Conservation (phyloP, 2,797 vertebrate species). For the Coluber constrictor region DNA sequence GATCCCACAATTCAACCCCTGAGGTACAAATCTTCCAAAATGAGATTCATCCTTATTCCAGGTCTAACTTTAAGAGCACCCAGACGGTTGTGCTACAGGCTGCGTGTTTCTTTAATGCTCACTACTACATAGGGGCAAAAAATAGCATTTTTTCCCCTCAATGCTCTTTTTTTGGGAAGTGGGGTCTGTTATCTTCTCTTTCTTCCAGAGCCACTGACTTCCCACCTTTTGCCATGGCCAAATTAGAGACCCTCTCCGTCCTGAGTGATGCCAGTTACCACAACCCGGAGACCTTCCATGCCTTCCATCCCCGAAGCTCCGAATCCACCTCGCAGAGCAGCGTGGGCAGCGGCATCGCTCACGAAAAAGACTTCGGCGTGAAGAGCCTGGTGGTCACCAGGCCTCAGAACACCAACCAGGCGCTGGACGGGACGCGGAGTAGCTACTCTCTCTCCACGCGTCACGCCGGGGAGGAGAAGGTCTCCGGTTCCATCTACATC, state of each 20-base stretch:
- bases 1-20: background rate
- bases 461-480: slow-evolving; percentile 84
- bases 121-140: accelerated
- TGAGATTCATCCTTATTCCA: background rate
- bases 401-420: slow-evolving; percentile 81
- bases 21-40: too few relatives aligned
- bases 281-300: slow-evolving; percentile 65
- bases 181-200: background rate
- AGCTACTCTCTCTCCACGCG: slow-evolving; percentile 77
- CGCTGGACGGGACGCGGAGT: slow-evolving; percentile 58
- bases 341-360: slow-evolving; percentile 92
- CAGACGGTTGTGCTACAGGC: too few relatives aligned
- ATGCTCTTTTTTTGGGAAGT: background rate
- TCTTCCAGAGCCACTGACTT: slow-evolving; percentile 64
- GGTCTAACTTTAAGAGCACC: too few relatives aligned
- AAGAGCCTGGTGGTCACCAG: slow-evolving; percentile 95
- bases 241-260: slow-evolving; percentile 70
- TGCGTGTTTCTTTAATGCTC: background rate
- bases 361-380: slow-evolving; percentile 96
- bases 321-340: slow-evolving; percentile 65
- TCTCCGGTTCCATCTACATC: slow-evolving; percentile 80
- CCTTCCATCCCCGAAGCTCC: slow-evolving; percentile 60
- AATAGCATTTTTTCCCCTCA: background rate
- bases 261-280: slow-evolving; percentile 68
- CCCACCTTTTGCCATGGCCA: slow-evolving; percentile 71